Evolutionary conservation across 2,888 invertebrate genomes (phyloP), one percentile per base, ranked within the genome.

Genomic region (Eledone cirrhosa): DNA sequence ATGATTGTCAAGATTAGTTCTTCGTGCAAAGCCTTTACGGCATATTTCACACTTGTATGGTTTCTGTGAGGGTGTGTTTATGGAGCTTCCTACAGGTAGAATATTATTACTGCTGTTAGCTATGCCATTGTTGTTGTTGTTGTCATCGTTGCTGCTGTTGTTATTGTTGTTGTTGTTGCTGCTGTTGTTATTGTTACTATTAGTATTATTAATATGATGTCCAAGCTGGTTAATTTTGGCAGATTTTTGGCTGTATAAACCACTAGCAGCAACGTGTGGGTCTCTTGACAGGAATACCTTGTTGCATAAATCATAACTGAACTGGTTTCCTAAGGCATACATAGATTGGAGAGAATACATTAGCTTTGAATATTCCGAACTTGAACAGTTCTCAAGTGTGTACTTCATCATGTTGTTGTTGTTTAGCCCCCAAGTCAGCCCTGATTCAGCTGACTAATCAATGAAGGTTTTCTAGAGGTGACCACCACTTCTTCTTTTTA

Each of bases 31-130:
- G 22, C 33, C 69, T 13, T 72, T 72, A 22, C 69, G 69, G 41
- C 69, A 72, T 4, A 72, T 33, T 33, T 72, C 69, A 19, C 69
- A 72, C 29, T 72, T 72, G 69, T 72, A 72, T 2, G 69, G 69
- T 4, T 72, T 72, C 41, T 33, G 69, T 13, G 69, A 72, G 33
- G 69, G 13, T 33, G 41, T n/a, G 14, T 22, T n/a, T 5, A n/a
- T 33, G 19, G 69, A 11, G 41, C n/a, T 33, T 72, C 31, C 69
- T 33, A 22, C n/a, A 13, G 22, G 19, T 13, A 19, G 19, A 3
- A n/a, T 72, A 41, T 19, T 27, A 24, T 24, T 22, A 24, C 27
- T 22, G 1, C 19, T 24, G 14, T 31, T 72, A 41, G n/a, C 13
- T 5, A n/a, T 13, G 33, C 16, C 41, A 33, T 19, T 33, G 8